Conservation (phyloP, 2,888 invertebrate species). For the Stomorhina lunata region DNA sequence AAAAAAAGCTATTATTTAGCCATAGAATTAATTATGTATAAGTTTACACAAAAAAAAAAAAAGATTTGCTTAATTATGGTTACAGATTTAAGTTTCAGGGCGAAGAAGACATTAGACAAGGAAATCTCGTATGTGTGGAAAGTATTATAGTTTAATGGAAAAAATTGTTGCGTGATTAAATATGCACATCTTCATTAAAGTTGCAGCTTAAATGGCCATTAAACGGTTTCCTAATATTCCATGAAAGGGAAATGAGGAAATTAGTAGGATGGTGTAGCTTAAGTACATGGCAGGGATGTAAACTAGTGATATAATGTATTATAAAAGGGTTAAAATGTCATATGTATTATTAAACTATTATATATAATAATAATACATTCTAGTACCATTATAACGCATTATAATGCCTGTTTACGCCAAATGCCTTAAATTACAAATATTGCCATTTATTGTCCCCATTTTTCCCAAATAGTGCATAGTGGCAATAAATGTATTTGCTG, state of each 20-base stretch:
- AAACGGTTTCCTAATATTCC: slow-evolving; percentile 44
- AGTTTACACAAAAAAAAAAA: not conserved
- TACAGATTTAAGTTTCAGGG: not conserved
- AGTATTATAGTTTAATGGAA: slow-evolving; percentile 10
- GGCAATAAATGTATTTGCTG: no score
- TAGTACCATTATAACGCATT: no score
- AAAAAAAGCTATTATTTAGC: slow-evolving; percentile 12
- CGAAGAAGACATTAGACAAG: not conserved
- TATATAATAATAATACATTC: no score
- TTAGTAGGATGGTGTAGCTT: not conserved
- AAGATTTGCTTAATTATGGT: slow-evolving; percentile 24
- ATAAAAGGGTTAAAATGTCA: no score
- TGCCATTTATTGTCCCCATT: no score
- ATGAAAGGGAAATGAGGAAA: not conserved
- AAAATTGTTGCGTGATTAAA: slow-evolving; percentile 28
- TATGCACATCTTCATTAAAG: slow-evolving; percentile 62
- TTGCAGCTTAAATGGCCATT: slow-evolving; percentile 59
- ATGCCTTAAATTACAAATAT: no score
- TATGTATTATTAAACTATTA: no score
- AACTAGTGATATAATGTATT: no score
- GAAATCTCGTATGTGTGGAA: not conserved
- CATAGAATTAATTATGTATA: slow-evolving; percentile 24
- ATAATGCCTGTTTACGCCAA: no score
- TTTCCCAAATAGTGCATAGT: no score
- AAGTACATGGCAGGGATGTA: not conserved